Base-by-base conservation (phyloP, 2,113 vertebrate genomes). In the Chroicocephalus ridibundus region DNA sequence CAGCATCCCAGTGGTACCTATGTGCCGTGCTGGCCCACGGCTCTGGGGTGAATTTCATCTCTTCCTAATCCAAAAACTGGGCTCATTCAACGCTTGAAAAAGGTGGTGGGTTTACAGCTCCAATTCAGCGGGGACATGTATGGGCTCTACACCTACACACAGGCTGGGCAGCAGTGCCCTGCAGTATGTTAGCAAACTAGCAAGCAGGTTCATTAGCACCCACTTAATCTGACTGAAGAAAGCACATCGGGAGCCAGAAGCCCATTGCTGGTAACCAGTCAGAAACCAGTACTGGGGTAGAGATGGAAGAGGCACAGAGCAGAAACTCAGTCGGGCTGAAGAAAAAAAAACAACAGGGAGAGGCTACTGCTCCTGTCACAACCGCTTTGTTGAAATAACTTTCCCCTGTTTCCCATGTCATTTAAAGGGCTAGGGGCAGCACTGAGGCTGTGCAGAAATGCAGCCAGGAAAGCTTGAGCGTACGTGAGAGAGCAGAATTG, bases 121-220 rank as follows among this genome's bases (percentile, higher is more conserved):
- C 0, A 1, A 31, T 32, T 55, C 71, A 12, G 61, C 57, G 49
- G 65, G 3, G 1, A 10, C 29, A 5, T 13, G 44, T 6, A 12
- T 6, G 54, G 44, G 26, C 26, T 72, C 77, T 6, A 27, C 44
- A 36, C 60, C 72, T 42, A 47, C 34, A 3, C 4, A 1, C 22
- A 61, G 58, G 58, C 25, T 52, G 66, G 4, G 10, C 79, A 92
- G 86, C 42, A 76, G 51, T 4, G 75, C 68, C 47, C 42, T 76
- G 80, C 49, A 15, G 69, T 17, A 6, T 1, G 1, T 61, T 16
- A 74, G 76, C 68, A 57, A 81, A 62, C 3, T 8, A 51, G 47
- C 60, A 72, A 85, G 77, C 4, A 38, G 82, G 52, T 82, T 76
- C 26, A 16, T 75, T 21, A 64, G 92, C 60, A 65, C 38, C 55